Base-by-base conservation (phyloP, 2,113 vertebrate genomes). In the Ptyas mucosa region DNA sequence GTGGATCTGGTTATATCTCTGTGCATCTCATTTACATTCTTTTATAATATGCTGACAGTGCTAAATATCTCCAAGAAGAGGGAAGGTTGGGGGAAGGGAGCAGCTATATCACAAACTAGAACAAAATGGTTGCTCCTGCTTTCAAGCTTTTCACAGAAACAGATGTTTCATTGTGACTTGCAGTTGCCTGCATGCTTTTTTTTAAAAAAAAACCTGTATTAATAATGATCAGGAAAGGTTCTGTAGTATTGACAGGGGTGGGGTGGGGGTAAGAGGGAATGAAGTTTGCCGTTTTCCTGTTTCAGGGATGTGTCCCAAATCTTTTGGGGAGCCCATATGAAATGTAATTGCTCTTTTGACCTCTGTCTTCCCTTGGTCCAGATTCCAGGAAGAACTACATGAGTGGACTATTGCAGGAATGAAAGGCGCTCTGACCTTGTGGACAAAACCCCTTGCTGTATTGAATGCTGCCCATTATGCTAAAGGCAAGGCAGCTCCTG, bases 311-410 rank as follows among this genome's bases (percentile, higher is more conserved):
- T 97, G 96, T 97, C 97, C 96, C 96, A 96, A 97, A 96, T 93
- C 95, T 97, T 98, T 98, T 96, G 97, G 95, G 97, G 96, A 98
- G 97, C 97, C 97, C 97, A 97, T 95, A 96, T 98, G 97, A 98
- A 98, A 98, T 97, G 97, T 97, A 98, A 98, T 98, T 98, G 98
- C 97, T 98, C 98, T 98, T 98, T 98, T 98, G 97, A 98, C 98
- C 98, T 97, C 97, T 97, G 97, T 98, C 98, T 98, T 97, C 97
- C 97, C 97, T 98, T 97, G 97, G 97, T 96, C 97, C 95, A 96
- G 97, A 97, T 98, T 97, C 96, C 96, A 97, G 97, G 97, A 98
- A 98, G 97, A 98, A 97, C 97, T 97, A 97, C 97, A 96, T 97
- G 98, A 97, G 97, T 97, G 98, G 97, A 98, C 98, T 97, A 98